A percentile compares a stretch with the other conserved stretches of the same genome.
These are phyloP conservation scores for Fundulus diaphanus DNA, from an alignment of 2,797 vertebrate species.

Conservation along the genomic window DNA sequence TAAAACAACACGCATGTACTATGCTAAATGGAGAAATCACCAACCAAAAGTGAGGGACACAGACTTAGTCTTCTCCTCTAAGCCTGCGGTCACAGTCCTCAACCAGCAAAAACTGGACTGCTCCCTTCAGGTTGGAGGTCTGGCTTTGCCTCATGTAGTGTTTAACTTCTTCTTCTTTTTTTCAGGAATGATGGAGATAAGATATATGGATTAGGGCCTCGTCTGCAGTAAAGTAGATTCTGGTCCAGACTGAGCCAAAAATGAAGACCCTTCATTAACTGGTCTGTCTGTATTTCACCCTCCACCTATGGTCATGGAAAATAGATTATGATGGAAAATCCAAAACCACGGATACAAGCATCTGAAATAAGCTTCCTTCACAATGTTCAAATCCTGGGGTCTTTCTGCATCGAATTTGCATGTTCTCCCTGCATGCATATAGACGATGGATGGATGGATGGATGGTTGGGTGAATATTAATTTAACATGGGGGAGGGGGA, in stretches of 20 bases:
- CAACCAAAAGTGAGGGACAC: not conserved
- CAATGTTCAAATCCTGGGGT: too few relatives aligned
- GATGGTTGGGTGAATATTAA: too few relatives aligned
- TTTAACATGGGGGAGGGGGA: too few relatives aligned
- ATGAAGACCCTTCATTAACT: not conserved
- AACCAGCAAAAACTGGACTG: too few relatives aligned
- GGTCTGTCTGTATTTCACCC: not conserved
- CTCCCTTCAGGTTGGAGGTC: too few relatives aligned
- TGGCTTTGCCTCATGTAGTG: too few relatives aligned
- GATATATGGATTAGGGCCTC: not conserved
- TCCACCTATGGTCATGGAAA: not conserved
- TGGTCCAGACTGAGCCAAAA: not conserved
- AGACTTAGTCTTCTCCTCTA: too few relatives aligned
- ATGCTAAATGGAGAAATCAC: not conserved
- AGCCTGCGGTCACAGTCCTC: too few relatives aligned
- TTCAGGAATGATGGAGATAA: not conserved
- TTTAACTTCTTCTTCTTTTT: too few relatives aligned
- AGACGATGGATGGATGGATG: too few relatives aligned
- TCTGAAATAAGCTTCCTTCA: not conserved
- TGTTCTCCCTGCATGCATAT: too few relatives aligned
- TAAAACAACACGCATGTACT: not conserved
- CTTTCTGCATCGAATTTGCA: too few relatives aligned
- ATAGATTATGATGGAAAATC: not conserved
- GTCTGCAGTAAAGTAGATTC: not conserved
- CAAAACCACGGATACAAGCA: not conserved